phyloP scores from a whole-genome alignment of 2,888 invertebrate species.

The Orchesellides sinensis region DNA sequence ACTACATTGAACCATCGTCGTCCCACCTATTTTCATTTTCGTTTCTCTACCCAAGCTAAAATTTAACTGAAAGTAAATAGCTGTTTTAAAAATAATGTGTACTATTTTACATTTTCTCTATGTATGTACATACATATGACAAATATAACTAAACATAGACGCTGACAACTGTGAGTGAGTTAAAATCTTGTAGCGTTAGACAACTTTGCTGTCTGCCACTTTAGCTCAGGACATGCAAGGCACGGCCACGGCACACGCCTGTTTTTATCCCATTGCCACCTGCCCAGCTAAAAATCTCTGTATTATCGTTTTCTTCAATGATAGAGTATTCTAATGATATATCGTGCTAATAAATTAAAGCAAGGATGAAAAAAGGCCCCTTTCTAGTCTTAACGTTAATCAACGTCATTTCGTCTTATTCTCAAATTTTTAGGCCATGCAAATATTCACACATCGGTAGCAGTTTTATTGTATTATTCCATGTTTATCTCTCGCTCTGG shows the following conservation, averaged over 20 bases:
- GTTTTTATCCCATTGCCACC: conserved; percentile 60
- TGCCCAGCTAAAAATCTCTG: conserved; percentile 35
- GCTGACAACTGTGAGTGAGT: conserved; percentile 24
- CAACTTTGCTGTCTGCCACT: background rate
- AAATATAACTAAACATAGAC: background rate
- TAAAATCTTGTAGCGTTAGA: conserved; percentile 2
- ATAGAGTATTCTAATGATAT: conserved; percentile 38
- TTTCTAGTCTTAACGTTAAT: conserved; percentile 36
- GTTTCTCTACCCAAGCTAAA: conserved; percentile 14
- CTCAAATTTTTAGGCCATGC: background rate
- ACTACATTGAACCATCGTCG: conserved; percentile 1
- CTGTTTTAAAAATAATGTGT: background rate
- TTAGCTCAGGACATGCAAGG: conserved; percentile 35
- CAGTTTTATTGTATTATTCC: background rate
- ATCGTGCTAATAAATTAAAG: conserved; percentile 41
- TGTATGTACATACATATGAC: no score
- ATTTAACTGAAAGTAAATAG: conserved; percentile 14
- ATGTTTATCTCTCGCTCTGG: background rate
- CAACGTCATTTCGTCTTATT: conserved; percentile 44
- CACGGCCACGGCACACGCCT: conserved; percentile 59
- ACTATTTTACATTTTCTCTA: background rate
- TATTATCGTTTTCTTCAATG: conserved; percentile 27
- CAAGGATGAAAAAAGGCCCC: conserved; percentile 29
- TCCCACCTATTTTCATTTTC: conserved; percentile 47
- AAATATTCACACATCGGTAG: background rate